A percentile compares a stretch with the other conserved stretches of the same genome.
Conservation (phyloP, 2,797 vertebrate species). For the Myotis pilosus region DNA sequence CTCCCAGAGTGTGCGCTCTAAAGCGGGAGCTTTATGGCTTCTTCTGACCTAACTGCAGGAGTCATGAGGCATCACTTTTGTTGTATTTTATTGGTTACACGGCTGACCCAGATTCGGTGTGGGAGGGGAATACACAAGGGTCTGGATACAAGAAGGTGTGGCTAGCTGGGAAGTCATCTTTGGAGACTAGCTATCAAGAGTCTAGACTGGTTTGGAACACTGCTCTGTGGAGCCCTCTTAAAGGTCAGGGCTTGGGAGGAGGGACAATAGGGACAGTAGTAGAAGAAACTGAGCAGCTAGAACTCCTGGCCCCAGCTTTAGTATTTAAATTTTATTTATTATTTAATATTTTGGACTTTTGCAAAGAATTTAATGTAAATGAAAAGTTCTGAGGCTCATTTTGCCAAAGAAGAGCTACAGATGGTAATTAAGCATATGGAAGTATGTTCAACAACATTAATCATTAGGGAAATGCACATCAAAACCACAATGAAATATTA, state of each 20-base stretch:
- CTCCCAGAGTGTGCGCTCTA: background rate
- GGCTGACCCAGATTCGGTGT: background rate
- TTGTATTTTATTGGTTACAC: background rate
- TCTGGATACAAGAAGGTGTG: background rate
- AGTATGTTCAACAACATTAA: background rate
- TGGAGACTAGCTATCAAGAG: background rate
- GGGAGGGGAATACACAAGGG: background rate
- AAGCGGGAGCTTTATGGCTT: background rate
- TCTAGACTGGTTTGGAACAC: background rate
- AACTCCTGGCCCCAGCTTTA: background rate
- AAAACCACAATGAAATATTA: background rate
- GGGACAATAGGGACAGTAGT: background rate
- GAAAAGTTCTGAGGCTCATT: background rate
- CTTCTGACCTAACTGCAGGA: background rate
- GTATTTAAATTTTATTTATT: slow-evolving; percentile 8
- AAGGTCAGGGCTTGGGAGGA: background rate
- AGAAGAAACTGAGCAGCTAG: background rate
- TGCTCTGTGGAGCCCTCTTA: background rate
- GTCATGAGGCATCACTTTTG: background rate
- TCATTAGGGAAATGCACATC: slow-evolving; percentile 35
- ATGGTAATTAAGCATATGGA: background rate
- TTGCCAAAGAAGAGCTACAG: background rate
- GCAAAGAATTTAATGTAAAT: slow-evolving; percentile 24
- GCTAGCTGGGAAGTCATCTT: background rate
- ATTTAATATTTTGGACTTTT: slow-evolving; percentile 20